Percentiles rank a stretch among this genome's conserved stretches.
phyloP scores from a whole-genome alignment of 2,113 vertebrate genomes.

The Crypturellus undulatus region DNA sequence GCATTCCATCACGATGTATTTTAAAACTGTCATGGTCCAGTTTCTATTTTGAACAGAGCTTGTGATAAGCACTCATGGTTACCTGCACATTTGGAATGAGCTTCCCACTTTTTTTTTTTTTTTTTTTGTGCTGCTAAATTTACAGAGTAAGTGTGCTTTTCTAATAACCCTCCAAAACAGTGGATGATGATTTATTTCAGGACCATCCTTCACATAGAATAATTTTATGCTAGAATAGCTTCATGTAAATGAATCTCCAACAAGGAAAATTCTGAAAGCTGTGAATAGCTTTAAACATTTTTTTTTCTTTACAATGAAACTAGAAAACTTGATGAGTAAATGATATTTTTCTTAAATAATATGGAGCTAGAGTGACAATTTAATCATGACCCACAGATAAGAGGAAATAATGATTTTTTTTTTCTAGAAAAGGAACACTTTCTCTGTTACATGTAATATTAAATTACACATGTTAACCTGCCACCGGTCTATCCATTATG shows the following conservation, averaged over 20 bases:
- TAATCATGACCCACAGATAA: neutral
- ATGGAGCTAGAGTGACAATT: neutral
- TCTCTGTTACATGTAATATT: neutral
- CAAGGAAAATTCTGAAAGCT: neutral
- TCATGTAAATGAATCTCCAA: neutral
- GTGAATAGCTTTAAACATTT: neutral
- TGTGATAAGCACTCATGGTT: neutral
- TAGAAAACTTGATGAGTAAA: neutral
- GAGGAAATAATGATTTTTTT: neutral
- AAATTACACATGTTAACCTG: neutral
- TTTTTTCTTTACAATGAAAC: neutral
- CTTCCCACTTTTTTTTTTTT: neutral
- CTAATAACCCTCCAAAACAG: neutral
- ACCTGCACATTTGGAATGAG: neutral
- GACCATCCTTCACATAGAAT: neutral
- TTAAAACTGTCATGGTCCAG: neutral
- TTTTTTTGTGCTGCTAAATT: neutral
- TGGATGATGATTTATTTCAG: neutral
- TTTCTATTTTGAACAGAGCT: neutral
- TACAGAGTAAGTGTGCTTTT: neutral
- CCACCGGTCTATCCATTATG: neutral
- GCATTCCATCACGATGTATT: neutral
- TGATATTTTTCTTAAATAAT: neutral
- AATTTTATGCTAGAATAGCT: slow-evolving; percentile 51
- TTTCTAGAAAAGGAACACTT: neutral